These are phyloP conservation scores for Agelas oroides DNA, from an alignment of 37 sponge, comb jelly and placozoan genomes.

Conservation along the genomic window DNA sequence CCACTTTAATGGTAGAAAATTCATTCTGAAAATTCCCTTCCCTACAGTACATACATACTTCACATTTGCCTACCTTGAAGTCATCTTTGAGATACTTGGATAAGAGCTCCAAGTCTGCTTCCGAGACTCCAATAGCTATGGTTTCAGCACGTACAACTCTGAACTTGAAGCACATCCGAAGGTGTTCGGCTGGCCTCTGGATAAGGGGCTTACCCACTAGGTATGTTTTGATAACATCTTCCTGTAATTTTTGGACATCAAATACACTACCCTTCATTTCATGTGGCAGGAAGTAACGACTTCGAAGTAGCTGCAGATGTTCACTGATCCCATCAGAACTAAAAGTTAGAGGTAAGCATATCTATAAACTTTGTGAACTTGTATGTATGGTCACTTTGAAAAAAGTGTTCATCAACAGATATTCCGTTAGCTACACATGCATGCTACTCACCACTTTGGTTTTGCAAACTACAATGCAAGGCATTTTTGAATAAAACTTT, in stretches of 20 bases:
- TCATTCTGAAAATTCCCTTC: background rate
- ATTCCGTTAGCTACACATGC: too few species aligned
- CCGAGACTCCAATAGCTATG: background rate
- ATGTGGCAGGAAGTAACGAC: background rate
- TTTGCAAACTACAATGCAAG: too few species aligned
- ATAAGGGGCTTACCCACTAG: constrained; percentile 64
- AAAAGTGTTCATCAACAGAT: too few species aligned
- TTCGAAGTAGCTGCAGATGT: constrained; percentile 47
- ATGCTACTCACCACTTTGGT: too few species aligned
- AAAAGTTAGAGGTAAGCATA: too few species aligned
- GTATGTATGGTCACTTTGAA: too few species aligned
- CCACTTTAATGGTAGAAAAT: background rate
- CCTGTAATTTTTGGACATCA: constrained; percentile 47
- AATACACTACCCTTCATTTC: constrained; percentile 1
- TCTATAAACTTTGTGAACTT: too few species aligned
- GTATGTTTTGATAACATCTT: constrained; percentile 43
- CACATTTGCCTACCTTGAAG: background rate
- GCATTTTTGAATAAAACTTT: too few species aligned
- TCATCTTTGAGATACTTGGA: too few species aligned
- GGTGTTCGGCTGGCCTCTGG: background rate
- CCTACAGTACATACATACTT: too few species aligned
- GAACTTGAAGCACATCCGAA: constrained; percentile 57
- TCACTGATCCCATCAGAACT: constrained; percentile 1
- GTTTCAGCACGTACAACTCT: background rate
- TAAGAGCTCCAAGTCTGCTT: background rate